Evolutionary conservation across 2,113 vertebrate genomes (phyloP).

Genomic region (Semnornis frantzii): DNA sequence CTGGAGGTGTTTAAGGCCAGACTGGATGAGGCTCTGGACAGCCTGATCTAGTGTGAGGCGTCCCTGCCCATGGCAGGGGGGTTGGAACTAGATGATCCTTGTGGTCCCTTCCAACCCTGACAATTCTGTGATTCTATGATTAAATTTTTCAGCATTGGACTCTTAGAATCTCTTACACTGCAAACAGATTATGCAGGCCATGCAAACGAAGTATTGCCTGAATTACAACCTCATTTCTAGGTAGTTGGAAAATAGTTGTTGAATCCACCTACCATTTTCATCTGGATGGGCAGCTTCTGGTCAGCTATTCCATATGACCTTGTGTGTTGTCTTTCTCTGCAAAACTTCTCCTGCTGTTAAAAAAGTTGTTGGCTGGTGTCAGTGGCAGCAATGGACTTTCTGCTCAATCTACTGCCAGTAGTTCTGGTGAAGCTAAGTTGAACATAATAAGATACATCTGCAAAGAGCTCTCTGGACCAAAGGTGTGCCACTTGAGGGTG

Average conservation of each 20-base stretch:
- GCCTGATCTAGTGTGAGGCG: no score
- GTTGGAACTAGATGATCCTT: no score
- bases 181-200: neutral
- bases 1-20: no score
- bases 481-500: neutral
- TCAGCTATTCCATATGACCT: neutral
- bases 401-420: neutral
- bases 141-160: neutral
- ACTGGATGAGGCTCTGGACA: no score
- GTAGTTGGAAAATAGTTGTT: neutral
- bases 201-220: neutral
- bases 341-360: neutral
- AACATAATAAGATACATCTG: neutral
- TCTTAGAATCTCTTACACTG: neutral
- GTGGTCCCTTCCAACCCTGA: no score
- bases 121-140: neutral
- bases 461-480: neutral
- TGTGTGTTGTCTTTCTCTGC: neutral
- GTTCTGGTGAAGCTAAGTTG: neutral
- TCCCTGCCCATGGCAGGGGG: no score
- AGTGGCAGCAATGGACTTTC: neutral
- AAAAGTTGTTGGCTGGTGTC: neutral
- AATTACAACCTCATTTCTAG: conserved; percentile 16
- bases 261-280: neutral
- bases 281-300: neutral